Evolutionary conservation across 1,140 invertebrate genomes (phyloP).

Genomic region (Penaeus chinensis): DNA sequence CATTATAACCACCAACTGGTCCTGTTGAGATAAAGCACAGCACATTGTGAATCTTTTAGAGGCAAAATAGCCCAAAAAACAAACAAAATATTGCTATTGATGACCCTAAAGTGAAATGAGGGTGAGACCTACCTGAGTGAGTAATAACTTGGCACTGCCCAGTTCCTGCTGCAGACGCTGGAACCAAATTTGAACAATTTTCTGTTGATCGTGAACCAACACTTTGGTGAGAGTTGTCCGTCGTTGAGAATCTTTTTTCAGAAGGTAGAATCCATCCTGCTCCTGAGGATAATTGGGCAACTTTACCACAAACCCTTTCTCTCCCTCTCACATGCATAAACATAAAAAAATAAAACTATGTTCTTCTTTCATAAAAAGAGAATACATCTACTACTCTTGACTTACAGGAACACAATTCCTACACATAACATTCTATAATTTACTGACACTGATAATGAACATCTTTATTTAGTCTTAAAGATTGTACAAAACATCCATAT

Average conservation of each 20-base stretch:
- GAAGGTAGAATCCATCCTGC: conserved; percentile 91
- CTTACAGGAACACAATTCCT: too few species aligned
- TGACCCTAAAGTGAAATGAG: neutral
- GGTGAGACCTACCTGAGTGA: conserved; percentile 55
- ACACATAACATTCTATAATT: too few species aligned
- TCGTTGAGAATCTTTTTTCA: conserved; percentile 97
- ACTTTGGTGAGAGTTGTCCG: conserved; percentile 91
- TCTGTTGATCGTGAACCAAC: conserved; percentile 86
- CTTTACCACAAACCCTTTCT: neutral
- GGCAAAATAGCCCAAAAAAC: too few species aligned
- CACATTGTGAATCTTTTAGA: too few species aligned
- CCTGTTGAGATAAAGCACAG: conserved; percentile 68
- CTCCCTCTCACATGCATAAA: conserved; percentile 63
- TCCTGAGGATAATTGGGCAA: conserved; percentile 69
- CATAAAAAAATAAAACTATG: conserved; percentile 26
- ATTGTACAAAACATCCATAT: too few species aligned
- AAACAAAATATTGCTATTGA: too few species aligned
- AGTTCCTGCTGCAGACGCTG: conserved; percentile 51
- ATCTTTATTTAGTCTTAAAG: too few species aligned
- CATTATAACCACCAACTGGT: conserved; percentile 82
- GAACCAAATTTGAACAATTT: conserved; percentile 85
- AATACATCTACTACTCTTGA: too few species aligned
- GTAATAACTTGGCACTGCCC: conserved; percentile 50
- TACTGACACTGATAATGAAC: too few species aligned
- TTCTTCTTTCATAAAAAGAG: too few species aligned